Evolutionary conservation across 1,140 invertebrate genomes (phyloP).

Genomic region (Hyles euphorbiae): DNA sequence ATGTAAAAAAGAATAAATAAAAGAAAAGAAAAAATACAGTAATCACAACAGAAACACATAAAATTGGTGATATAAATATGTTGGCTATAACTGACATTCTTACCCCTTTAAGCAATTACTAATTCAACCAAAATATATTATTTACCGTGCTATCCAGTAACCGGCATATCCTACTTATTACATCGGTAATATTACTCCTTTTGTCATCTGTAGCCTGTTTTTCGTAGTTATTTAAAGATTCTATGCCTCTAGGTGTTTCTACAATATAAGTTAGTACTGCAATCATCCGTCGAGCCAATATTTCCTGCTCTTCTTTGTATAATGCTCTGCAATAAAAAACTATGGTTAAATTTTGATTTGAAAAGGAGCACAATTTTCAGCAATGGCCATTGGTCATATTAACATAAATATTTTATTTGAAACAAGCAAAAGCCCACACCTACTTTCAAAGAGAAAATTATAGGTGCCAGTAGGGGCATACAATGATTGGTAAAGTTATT

Average conservation of each 20-base stretch:
- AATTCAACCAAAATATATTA: slow-evolving; percentile 7
- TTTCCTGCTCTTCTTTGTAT: slow-evolving; percentile 54
- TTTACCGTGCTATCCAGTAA: slow-evolving; percentile 45
- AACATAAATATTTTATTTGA: not conserved
- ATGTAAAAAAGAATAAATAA: too few species aligned
- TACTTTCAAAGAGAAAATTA: too few species aligned
- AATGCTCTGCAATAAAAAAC: slow-evolving; percentile 32
- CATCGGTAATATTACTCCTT: slow-evolving; percentile 18
- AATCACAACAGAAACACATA: too few species aligned
- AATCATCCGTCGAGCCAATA: slow-evolving; percentile 37
- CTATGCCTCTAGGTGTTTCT: slow-evolving; percentile 23
- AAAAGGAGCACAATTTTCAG: too few species aligned
- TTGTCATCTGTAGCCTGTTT: not conserved
- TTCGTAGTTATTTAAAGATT: slow-evolving; percentile 22
- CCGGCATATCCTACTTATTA: slow-evolving; percentile 36
- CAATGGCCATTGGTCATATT: too few species aligned
- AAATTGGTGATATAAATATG: too few species aligned
- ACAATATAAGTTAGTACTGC: slow-evolving; percentile 34
- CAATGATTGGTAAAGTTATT: not conserved
- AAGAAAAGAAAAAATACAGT: too few species aligned
- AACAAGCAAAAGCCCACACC: too few species aligned
- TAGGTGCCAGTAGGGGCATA: too few species aligned
- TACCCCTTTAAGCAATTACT: not conserved
- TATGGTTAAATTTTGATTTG: not conserved
- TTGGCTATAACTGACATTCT: too few species aligned